Evolutionary conservation across 2,797 vertebrate genomes (phyloP), one percentile per base, ranked within the genome.

Genomic region (Neosalanx taihuensis): DNA sequence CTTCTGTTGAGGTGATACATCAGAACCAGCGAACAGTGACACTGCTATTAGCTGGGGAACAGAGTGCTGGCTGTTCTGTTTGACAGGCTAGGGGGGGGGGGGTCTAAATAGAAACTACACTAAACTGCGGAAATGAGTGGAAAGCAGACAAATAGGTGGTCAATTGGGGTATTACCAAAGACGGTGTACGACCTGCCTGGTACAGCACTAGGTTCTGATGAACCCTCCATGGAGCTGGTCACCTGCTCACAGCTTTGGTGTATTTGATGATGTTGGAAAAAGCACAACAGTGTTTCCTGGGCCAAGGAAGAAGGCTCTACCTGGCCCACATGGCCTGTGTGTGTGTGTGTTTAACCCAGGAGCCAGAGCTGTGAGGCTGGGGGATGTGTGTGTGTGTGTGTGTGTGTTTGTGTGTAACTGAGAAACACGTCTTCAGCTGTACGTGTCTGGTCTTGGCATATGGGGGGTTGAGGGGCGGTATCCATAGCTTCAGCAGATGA

Each of bases 321-420:
- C 74, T 79, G 86, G 77, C 85, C 81, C 76, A 82, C 53, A 68
- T 79, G 73, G 71, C 73, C 76, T 31, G 77, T 26, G 81, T 83
- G 82, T 86, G 78, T 79, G 82, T 83, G 65, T 76, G 72, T 81
- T 76, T 84, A 63, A 85, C 60, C 56, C 84, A 77, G 86, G 85
- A 83, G 0, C 20, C 71, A 33, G 51, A 66, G 76, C 77, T 64
- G 15, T 29, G 12, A 33, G 60, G 67, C 73, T 67, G 69, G 77
- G 77, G 62, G 84, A 79, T 85, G 81, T 88, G 85, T 26, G 23
- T 26, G 23, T 86, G 79, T 80, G 81, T 83, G 67, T 76, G 72
- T 26, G 23, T 26, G 23, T 73, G 30, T 37, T 23, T 58, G 75
- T 72, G 49, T 66, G 61, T 49, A 67, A 57, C 17, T 18, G 26